phyloP scores from a whole-genome alignment of 2,888 invertebrate genomes.

The Epirrhoe tristata region DNA sequence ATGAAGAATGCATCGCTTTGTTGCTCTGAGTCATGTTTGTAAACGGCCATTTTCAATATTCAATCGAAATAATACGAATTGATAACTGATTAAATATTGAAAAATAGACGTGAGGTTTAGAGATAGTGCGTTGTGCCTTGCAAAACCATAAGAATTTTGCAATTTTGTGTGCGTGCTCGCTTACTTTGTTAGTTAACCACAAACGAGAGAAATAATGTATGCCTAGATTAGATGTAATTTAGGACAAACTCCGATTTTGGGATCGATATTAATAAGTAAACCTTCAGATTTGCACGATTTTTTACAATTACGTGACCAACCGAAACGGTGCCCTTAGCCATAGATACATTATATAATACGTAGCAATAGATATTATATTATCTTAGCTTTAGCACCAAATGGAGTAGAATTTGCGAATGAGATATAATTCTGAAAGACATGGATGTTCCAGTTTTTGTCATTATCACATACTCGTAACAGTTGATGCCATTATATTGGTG shows the following conservation, averaged over 20 bases:
- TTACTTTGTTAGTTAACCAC: slow-evolving; percentile 57
- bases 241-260: slow-evolving; percentile 54
- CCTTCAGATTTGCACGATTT: slow-evolving; percentile 19
- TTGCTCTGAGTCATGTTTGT: slow-evolving; percentile 9
- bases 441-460: not conserved
- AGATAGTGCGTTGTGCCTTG: slow-evolving; percentile 29
- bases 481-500: not conserved
- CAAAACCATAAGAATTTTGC: slow-evolving; percentile 10
- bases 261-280: slow-evolving; percentile 18
- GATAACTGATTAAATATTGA: slow-evolving; percentile 13
- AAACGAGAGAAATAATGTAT: slow-evolving; percentile 65
- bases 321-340: slow-evolving; percentile 6
- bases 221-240: slow-evolving; percentile 61
- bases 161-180: slow-evolving; percentile 20
- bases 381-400: not conserved
- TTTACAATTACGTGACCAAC: slow-evolving; percentile 5
- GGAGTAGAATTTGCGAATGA: not conserved
- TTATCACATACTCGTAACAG: not conserved
- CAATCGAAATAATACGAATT: not conserved
- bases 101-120: slow-evolving; percentile 16
- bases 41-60: slow-evolving; percentile 12
- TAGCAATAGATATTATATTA: not conserved
- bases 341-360: not conserved
- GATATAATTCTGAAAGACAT: not conserved
- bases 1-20: not conserved